These are phyloP conservation scores for Leptinotarsa juncta DNA, from an alignment of 2,888 invertebrate species.

Conservation along the genomic window DNA sequence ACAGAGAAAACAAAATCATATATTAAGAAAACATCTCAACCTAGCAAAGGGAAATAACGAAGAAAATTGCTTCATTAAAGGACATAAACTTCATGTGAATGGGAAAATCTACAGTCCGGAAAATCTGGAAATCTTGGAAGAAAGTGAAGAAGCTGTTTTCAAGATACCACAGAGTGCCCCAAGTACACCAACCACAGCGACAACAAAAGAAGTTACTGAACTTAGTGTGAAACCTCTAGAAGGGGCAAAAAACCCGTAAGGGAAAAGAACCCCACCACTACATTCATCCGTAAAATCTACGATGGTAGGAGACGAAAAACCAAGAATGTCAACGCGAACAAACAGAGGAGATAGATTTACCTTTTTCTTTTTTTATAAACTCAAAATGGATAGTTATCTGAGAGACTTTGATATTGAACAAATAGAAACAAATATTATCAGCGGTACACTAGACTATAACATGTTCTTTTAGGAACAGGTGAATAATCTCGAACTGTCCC, in stretches of 20 bases:
- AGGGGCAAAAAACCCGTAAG: background rate
- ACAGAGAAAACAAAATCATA: too few species aligned
- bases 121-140: background rate
- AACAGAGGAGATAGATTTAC: too few species aligned
- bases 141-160: slow-evolving; percentile 5
- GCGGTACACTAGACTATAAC: too few species aligned
- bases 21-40: too few species aligned
- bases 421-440: background rate
- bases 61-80: slow-evolving; percentile 19
- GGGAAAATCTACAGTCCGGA: background rate
- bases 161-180: too few species aligned
- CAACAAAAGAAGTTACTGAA: background rate
- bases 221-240: background rate
- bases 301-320: background rate
- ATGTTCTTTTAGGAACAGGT: too few species aligned
- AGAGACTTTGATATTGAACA: background rate
- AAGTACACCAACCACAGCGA: slow-evolving; percentile 1
- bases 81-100: background rate
- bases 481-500: too few species aligned
- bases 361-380: too few species aligned
- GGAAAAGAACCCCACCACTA: background rate
- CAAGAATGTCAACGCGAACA: too few species aligned
- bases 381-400: too few species aligned
- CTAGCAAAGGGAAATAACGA: background rate
- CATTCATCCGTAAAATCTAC: slow-evolving; percentile 5